phyloP scores from a whole-genome alignment of 2,797 vertebrate species.

The Mormyrus hasselquistii region DNA sequence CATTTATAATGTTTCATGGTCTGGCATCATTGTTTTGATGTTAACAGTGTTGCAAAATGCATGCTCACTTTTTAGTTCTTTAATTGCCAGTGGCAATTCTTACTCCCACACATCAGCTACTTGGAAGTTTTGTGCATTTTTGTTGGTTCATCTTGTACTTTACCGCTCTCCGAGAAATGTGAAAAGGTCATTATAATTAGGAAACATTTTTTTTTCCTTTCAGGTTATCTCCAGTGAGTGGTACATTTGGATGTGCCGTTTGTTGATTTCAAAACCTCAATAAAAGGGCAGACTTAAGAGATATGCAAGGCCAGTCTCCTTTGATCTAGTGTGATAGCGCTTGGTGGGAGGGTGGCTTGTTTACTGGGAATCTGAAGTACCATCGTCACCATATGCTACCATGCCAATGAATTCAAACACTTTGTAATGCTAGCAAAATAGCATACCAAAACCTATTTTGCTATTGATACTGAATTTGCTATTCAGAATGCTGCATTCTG shows the following conservation, averaged over 20 bases:
- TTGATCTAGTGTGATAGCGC: conserved; percentile 25
- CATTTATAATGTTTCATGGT: not conserved
- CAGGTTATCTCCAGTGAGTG: not conserved
- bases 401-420: not conserved
- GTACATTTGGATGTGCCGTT: not conserved
- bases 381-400: not conserved
- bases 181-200: conserved; percentile 11
- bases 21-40: not conserved
- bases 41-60: not conserved
- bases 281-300: conserved; percentile 21
- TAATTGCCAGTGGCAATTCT: not conserved
- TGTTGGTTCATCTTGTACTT: conserved; percentile 3
- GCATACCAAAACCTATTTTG: not conserved
- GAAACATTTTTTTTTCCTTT: not conserved
- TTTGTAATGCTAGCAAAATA: not conserved
- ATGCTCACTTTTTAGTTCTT: not conserved
- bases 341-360: conserved; percentile 6
- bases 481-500: not conserved
- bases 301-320: conserved; percentile 35
- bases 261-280: conserved; percentile 26
- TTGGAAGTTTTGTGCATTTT: conserved; percentile 6
- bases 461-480: not conserved
- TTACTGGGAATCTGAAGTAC: not conserved
- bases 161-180: not conserved
- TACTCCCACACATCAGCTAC: conserved; percentile 8